Evolutionary conservation across 2,113 vertebrate genomes (phyloP).

Genomic region (Xiphorhynchus elegans): DNA sequence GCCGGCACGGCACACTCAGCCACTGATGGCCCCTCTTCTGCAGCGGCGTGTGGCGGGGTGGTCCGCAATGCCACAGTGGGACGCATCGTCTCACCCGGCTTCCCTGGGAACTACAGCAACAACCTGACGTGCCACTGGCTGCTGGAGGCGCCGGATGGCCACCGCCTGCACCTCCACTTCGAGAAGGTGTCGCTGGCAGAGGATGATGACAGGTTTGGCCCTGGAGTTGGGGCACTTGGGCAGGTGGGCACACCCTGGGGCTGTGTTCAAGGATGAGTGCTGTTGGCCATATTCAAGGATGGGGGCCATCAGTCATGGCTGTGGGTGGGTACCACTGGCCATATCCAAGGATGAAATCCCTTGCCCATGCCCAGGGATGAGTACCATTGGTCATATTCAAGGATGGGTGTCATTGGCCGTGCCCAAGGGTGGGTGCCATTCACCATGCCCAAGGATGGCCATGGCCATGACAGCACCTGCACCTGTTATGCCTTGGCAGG

Average conservation of each 20-base stretch:
- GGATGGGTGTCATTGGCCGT: background rate
- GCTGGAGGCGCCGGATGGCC: conserved; percentile 85
- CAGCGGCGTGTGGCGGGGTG: conserved; percentile 90
- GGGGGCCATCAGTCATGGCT: no score
- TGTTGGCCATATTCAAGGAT: background rate
- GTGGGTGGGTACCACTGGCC: no score
- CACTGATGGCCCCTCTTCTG: background rate
- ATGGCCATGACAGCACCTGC: background rate
- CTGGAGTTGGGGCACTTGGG: accelerated
- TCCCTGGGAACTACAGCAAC: conserved; percentile 97
- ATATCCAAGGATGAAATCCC: no score
- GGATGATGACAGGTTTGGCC: conserved; percentile 92
- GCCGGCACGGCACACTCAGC: accelerated
- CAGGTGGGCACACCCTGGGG: background rate
- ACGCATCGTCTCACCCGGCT: conserved; percentile 90
- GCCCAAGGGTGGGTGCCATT: background rate
- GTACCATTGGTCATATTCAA: background rate
- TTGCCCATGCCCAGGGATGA: background rate
- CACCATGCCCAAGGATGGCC: background rate
- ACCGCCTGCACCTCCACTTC: conserved; percentile 93
- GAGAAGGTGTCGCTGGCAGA: conserved; percentile 97
- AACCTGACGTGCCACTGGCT: conserved; percentile 98
- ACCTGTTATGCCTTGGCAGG: conserved; percentile 58
- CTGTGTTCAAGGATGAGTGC: background rate
- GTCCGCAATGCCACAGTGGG: conserved; percentile 91